Evolutionary conservation across 2,113 vertebrate genomes (phyloP).

Genomic region (Tupaia chinensis): DNA sequence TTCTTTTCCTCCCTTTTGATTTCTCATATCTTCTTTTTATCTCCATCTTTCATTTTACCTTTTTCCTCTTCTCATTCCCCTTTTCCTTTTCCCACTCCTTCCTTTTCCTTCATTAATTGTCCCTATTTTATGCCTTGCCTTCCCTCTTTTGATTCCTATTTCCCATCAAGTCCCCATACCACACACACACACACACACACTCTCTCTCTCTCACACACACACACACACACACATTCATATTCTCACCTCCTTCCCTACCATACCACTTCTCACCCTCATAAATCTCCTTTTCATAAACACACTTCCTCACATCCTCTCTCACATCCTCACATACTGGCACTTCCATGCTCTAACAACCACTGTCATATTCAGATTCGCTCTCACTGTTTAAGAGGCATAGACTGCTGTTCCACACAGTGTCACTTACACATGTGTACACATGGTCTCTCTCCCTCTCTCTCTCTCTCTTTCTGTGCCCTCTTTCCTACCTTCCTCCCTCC

Average conservation of each 20-base stretch:
- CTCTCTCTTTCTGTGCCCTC: neutral
- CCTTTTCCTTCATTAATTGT: neutral
- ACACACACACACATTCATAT: slow-evolving; percentile 17
- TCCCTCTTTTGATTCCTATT: neutral
- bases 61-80: neutral
- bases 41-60: neutral
- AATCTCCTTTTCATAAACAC: slow-evolving; percentile 22
- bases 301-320: neutral
- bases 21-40: neutral
- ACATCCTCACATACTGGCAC: neutral
- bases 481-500: neutral
- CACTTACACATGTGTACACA: slow-evolving; percentile 57
- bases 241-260: neutral
- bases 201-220: neutral
- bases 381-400: slow-evolving; percentile 43
- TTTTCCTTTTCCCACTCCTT: neutral
- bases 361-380: slow-evolving; percentile 52
- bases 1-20: neutral
- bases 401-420: slow-evolving; percentile 1
- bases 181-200: slow-evolving; percentile 13
- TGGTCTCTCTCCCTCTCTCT: neutral
- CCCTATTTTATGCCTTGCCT: neutral
- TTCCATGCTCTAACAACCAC: slow-evolving; percentile 22
- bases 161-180: neutral
- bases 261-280: slow-evolving; percentile 2